These are phyloP conservation scores for Drosophila auraria DNA, from an alignment of 1,140 invertebrate species.

Conservation along the genomic window DNA sequence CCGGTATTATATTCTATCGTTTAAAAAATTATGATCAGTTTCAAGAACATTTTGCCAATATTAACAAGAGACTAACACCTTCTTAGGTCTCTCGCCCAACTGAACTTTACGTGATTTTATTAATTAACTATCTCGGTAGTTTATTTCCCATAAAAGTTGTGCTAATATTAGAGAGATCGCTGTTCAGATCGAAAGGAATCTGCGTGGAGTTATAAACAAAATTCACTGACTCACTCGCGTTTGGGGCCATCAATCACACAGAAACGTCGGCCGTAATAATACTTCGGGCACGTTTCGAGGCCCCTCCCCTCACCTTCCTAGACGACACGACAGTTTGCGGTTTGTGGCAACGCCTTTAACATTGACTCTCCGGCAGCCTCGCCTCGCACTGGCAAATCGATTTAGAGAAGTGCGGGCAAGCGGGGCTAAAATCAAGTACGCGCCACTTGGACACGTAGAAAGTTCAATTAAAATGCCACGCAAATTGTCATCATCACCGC, in stretches of 20 bases:
- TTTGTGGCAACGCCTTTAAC: conserved; percentile 59
- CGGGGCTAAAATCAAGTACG: conserved; percentile 38
- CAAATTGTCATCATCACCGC: conserved; percentile 75
- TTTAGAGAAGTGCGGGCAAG: conserved; percentile 1
- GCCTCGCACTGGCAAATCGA: conserved; percentile 59
- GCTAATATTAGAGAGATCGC: conserved; percentile 14
- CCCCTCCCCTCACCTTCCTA: conserved; percentile 36
- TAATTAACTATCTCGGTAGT: conserved; percentile 2
- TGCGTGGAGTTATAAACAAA: conserved; percentile 28
- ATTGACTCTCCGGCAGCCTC: conserved; percentile 50
- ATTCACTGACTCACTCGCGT: conserved; percentile 59
- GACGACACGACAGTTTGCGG: conserved; percentile 54
- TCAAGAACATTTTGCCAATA: too few relatives aligned
- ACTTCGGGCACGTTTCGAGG: conserved; percentile 73
- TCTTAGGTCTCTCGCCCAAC: not conserved
- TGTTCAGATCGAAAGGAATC: conserved; percentile 29
- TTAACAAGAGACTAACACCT: too few relatives aligned
- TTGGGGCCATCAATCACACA: conserved; percentile 68
- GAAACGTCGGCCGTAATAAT: conserved; percentile 40
- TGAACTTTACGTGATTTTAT: not conserved
- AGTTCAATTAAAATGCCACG: conserved; percentile 81
- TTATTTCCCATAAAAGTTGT: conserved; percentile 1
- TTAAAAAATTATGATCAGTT: too few relatives aligned
- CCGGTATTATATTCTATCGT: too few relatives aligned
- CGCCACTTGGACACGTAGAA: conserved; percentile 79